Evolutionary conservation across 1,140 invertebrate species (phyloP), one percentile per base, ranked within the genome.

Genomic region (Dendrolimus kikuchii): DNA sequence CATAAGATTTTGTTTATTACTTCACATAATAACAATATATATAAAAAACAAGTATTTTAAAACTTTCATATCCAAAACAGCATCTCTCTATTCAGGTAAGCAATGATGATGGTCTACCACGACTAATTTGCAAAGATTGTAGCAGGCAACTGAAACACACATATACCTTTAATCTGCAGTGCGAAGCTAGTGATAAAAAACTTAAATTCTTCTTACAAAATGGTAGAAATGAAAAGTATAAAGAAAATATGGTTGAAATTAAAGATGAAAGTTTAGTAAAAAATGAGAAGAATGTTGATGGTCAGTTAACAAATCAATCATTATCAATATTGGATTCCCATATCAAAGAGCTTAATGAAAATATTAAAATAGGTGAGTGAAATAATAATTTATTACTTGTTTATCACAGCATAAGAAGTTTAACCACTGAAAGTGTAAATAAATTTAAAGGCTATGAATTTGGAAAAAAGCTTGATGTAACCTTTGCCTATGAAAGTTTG

Each of bases 121-220:
- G 64, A 36, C 56, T 69, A 48, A 82, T 86, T 38, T 86, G 82
- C 48, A 86, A 82, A 54, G 73, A 81, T 38, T 86, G 82, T 49
- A 60, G 59, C 42, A 62, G 70, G 8, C 74, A 80, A 47, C 60
- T 86, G 5, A 83, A 81, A 65, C 55, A 67, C 54, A 56, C 66
- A n/a, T 83, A 78, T 45, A 46, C 68, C 6, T 82, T 86, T 51
- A 76, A 71, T 41, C 53, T 67, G 47, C 77, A 75, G 62, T 83
- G 82, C 60, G 70, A 74, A 23, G 61, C 69, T 40, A 83, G 76
- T 61, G 74, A 83, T 5, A 62, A 55, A 49, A 71, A 66, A 48
- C 53, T 83, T 45, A 74, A 59, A 60, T 51, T 57, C 23, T 57
- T 69, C 49, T 48, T 81, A 52, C 52, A 64, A 51, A 66, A 23